Evolutionary conservation across 2,797 vertebrate genomes (phyloP).

Genomic region (Pipistrellus pygmaeus): DNA sequence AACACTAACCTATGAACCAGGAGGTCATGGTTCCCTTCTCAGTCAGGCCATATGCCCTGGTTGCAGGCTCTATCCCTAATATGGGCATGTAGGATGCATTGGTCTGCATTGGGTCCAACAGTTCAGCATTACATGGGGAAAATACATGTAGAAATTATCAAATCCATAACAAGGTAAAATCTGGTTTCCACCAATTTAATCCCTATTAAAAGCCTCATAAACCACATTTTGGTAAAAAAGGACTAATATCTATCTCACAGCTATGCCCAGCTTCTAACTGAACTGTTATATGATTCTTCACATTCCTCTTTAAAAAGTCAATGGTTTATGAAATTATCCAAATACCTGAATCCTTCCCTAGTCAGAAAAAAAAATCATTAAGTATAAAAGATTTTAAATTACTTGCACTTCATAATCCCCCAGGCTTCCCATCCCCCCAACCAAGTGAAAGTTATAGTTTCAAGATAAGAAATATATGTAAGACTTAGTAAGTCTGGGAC

Average conservation of each 20-base stretch:
- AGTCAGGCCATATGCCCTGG: too few species aligned
- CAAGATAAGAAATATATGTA: constrained; percentile 49
- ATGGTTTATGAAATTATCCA: constrained; percentile 83
- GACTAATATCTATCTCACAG: constrained; percentile 78
- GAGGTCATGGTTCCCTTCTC: too few species aligned
- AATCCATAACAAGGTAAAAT: constrained; percentile 78
- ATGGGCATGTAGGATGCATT: too few species aligned
- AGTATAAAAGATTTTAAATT: constrained; percentile 77
- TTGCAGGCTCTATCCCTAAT: too few species aligned
- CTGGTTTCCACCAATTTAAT: constrained; percentile 82
- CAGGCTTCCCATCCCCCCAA: not conserved
- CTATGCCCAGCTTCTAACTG: constrained; percentile 76
- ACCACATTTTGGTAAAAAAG: constrained; percentile 78
- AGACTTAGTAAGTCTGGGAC: constrained; percentile 22
- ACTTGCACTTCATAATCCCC: not conserved
- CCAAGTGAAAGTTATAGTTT: constrained; percentile 44
- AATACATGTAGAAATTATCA: constrained; percentile 78
- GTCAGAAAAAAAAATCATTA: constrained; percentile 71
- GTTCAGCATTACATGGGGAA: constrained; percentile 60
- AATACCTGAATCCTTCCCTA: constrained; percentile 80
- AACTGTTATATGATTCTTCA: constrained; percentile 82
- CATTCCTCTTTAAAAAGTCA: constrained; percentile 80
- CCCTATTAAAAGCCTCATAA: constrained; percentile 83
- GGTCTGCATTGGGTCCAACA: constrained; percentile 43
- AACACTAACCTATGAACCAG: too few species aligned